Evolutionary conservation across 2,888 invertebrate genomes (phyloP).

Genomic region (Epiblema foenella): DNA sequence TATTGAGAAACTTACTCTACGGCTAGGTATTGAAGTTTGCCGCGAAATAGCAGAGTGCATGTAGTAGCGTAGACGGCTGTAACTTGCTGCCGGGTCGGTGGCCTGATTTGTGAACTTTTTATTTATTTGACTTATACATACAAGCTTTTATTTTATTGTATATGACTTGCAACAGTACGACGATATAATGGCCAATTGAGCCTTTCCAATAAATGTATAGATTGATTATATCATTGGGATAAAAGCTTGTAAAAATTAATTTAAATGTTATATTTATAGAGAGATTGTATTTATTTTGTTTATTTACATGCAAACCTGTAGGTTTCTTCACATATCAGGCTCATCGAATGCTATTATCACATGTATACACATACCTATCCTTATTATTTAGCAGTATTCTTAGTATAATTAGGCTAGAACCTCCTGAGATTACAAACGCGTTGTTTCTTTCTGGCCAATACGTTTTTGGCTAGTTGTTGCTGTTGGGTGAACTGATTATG

Average conservation of each 20-base stretch:
- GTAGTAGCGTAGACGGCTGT: constrained; percentile 76
- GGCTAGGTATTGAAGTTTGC: constrained; percentile 47
- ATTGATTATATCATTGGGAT: constrained; percentile 4
- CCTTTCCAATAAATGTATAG: not conserved
- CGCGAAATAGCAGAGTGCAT: constrained; percentile 75
- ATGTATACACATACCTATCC: constrained; percentile 75
- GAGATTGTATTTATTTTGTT: constrained; percentile 30
- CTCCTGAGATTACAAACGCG: constrained; percentile 71
- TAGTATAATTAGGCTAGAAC: constrained; percentile 80
- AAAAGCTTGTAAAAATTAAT: constrained; percentile 33
- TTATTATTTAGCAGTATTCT: constrained; percentile 79
- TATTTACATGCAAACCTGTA: constrained; percentile 19
- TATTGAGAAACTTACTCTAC: not conserved
- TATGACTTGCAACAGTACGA: not conserved
- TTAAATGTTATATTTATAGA: constrained; percentile 25
- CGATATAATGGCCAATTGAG: not conserved
- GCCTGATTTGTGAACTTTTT: constrained; percentile 64
- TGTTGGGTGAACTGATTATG: not conserved
- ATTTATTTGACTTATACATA: constrained; percentile 29
- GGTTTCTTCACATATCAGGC: constrained; percentile 64
- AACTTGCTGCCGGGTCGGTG: constrained; percentile 66
- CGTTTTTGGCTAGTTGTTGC: constrained; percentile 15
- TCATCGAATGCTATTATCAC: constrained; percentile 74
- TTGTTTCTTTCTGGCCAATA: constrained; percentile 44
- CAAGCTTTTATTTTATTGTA: constrained; percentile 24